These are phyloP conservation scores for Paramuricea clavata DNA, from an alignment of 92 coral and sea anemone genomes.

Conservation along the genomic window DNA sequence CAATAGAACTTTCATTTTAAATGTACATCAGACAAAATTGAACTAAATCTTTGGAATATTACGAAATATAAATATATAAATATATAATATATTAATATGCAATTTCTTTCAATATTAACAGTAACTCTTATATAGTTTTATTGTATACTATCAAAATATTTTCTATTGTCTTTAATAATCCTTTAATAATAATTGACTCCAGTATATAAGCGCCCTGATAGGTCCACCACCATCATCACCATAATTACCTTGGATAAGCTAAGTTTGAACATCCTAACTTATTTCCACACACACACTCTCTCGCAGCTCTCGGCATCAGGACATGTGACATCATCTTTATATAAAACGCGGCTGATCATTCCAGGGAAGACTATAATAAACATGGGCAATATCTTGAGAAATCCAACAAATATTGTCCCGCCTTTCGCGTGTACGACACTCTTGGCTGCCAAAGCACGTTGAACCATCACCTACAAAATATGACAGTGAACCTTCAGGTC, in stretches of 20 bases:
- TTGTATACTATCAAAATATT: too few relatives aligned
- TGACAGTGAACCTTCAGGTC: not conserved
- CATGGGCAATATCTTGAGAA: constrained; percentile 87
- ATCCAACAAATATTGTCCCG: constrained; percentile 88
- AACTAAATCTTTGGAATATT: too few relatives aligned
- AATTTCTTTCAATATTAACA: too few relatives aligned
- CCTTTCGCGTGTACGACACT: constrained; percentile 87
- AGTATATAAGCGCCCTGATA: too few relatives aligned
- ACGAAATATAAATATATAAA: too few relatives aligned
- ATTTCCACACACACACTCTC: constrained; percentile 80
- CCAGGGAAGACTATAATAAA: constrained; percentile 99
- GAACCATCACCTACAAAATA: constrained; percentile 83
- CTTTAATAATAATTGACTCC: too few relatives aligned
- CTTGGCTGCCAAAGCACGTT: constrained; percentile 94
- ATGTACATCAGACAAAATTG: too few relatives aligned
- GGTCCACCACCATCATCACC: too few relatives aligned
- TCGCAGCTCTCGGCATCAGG: constrained; percentile 83
- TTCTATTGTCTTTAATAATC: too few relatives aligned
- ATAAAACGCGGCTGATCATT: constrained; percentile 97
- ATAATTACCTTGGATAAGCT: constrained; percentile 90
- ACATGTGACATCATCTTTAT: constrained; percentile 86
- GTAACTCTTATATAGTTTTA: too few relatives aligned
- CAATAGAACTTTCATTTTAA: too few relatives aligned
- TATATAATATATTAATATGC: too few relatives aligned
- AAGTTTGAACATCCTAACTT: constrained; percentile 88